phyloP scores from a whole-genome alignment of 2,888 invertebrate species.

The Polietes domitor region DNA sequence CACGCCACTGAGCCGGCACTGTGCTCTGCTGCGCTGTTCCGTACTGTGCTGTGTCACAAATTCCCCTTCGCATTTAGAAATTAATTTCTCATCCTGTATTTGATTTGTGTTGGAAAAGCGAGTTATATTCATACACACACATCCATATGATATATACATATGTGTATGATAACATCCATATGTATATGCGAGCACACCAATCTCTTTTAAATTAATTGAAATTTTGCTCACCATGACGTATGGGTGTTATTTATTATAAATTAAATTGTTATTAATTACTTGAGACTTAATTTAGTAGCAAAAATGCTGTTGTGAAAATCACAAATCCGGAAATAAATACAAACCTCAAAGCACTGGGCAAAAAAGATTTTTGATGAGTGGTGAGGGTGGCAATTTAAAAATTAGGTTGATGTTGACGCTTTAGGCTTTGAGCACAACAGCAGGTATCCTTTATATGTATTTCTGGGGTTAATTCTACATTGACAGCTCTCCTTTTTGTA shows the following conservation, averaged over 20 bases:
- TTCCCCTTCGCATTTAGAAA: constrained; percentile 1
- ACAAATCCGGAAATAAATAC: background rate
- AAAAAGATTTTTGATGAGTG: background rate
- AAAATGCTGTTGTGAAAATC: background rate
- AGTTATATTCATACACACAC: background rate
- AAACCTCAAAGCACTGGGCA: background rate
- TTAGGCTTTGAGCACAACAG: no score
- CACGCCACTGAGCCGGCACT: background rate
- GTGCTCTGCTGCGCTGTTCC: background rate
- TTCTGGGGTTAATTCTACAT: no score
- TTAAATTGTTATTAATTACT: constrained; percentile 32
- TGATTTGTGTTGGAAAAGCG: constrained; percentile 10
- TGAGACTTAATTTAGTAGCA: background rate
- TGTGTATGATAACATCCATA: background rate
- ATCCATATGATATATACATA: background rate
- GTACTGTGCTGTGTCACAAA: constrained; percentile 29
- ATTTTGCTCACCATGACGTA: constrained; percentile 22
- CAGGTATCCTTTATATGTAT: no score
- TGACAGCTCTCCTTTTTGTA: no score
- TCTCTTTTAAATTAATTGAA: constrained; percentile 35
- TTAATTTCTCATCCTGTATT: constrained; percentile 32
- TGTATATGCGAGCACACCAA: no score
- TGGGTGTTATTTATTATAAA: constrained; percentile 36
- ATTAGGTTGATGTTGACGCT: no score
- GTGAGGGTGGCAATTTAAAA: no score